Evolutionary conservation across 2,113 vertebrate genomes (phyloP), one percentile per base, ranked within the genome.

Genomic region (Sardina pilchardus): DNA sequence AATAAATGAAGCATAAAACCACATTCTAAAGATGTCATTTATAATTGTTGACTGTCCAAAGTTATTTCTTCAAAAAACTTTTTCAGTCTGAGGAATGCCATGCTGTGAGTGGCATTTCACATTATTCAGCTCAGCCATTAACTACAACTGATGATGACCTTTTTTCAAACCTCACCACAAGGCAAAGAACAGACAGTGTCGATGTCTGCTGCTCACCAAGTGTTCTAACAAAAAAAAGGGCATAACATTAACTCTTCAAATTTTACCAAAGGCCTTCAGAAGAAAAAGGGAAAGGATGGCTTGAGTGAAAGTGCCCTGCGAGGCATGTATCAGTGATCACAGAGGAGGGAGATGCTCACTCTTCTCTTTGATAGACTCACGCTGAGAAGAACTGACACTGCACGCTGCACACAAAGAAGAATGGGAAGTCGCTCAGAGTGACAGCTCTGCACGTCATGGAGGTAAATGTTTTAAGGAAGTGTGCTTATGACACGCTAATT

Each of bases 311-410:
- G 59, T 84, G 84, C 92, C 91, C 91, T 71, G 56, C 89, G 53
- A 91, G 92, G 91, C 92, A 89, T 85, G 85, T 91, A 91, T 86
- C 45, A 85, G 90, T 85, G 89, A 91, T 85, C 85, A 86, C 89
- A 83, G 88, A 86, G 67, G 87, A 83, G 89, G 86, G 88, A 88
- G 89, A 91, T 89, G 84, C 92, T 89, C n/a, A 59, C 84, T 85
- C 78, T 88, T 91, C 85, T 84, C 88, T 93, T 91, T 93, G 89
- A 92, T 92, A 89, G 85, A 92, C 88, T 89, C 88, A 84, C 87
- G 88, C 85, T 90, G 90, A 85, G 85, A 83, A 75, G 48, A 56
- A 59, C 83, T 56, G 36, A 83, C 82, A 45, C 82, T 84, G 82
- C 21, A 88, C 84, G 83, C 82, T 89, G 48, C 80, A 59, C 83